Evolutionary conservation across 2,888 invertebrate species (phyloP), one percentile per base, ranked within the genome.

Genomic region (Drosophila heteroneura): DNA sequence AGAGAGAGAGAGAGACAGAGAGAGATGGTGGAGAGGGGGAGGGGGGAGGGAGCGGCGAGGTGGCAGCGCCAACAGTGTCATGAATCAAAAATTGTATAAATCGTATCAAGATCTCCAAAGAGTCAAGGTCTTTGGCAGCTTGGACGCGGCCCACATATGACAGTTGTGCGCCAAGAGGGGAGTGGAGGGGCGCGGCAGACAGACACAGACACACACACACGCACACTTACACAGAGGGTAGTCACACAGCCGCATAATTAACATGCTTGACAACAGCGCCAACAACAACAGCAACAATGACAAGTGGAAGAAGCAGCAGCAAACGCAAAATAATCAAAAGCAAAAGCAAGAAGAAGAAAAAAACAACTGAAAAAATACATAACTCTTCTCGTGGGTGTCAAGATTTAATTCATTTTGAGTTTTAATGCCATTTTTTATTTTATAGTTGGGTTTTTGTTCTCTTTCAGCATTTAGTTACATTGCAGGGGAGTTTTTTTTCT

Each of bases 21-120:
- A 33, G 52, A 12, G 33, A 9, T 16, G 2, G 2, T 3, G 28
- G 1, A 26, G 12, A 16, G n/a, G 5, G 54, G 16, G 7, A 28
- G 0, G 28, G 51, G n/a, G 59, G 6, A 7, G 7, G 22, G 12
- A 14, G 19, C 3, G 28, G 56, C 12, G 33, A 16, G 26, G 26
- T 47, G 19, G 62, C 30, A 35, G 66, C 52, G 69, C 68, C 74
- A 76, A 26, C 56, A 41, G 79, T 73, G 68, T 78, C 86, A 85
- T 85, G 85, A 85, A 85, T 85, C 85, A 85, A 88, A 88, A 83
- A 78, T 85, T 83, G 80, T 88, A 85, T 85, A 83, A 85, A 85
- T 85, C 86, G 83, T 80, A 85, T 88, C 83, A 73, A 82, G 82
- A 85, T 78, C 81, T 76, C 75, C 74, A 71, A 67, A 87, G 88